Percentiles rank a stretch among this genome's conserved stretches.
Evolutionary conservation across 2,113 vertebrate species (phyloP).

Genomic region (Platanista minor): DNA sequence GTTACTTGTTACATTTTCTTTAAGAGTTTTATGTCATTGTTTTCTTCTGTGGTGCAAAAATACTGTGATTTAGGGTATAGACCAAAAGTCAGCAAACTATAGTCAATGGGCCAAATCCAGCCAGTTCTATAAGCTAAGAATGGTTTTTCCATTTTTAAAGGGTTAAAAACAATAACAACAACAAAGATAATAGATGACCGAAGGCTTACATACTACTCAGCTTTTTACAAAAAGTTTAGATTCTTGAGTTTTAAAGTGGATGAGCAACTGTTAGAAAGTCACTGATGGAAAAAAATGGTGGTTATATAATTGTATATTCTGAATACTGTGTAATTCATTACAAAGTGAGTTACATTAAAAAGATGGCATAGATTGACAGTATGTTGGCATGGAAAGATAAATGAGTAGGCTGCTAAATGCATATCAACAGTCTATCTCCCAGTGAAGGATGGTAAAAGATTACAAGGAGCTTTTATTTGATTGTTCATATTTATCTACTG

Average conservation of each 20-base stretch:
- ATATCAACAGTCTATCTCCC: background rate
- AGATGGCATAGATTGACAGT: background rate
- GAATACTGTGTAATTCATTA: background rate
- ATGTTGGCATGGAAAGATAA: background rate
- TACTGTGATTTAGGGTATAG: background rate
- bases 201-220: background rate
- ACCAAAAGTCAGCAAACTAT: background rate
- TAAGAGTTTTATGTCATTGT: background rate
- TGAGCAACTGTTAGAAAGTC: background rate
- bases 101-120: background rate
- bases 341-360: background rate
- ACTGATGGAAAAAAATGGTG: background rate
- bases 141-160: background rate
- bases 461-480: background rate
- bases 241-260: constrained; percentile 14
- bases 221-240: constrained; percentile 14
- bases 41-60: background rate
- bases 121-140: background rate
- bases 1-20: background rate
- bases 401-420: background rate
- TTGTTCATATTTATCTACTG: background rate
- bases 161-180: background rate
- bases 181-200: background rate
- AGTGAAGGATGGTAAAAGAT: background rate
- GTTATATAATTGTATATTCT: constrained; percentile 2